phyloP scores from a whole-genome alignment of 1,140 invertebrate species.

The Bombus sibiricus region DNA sequence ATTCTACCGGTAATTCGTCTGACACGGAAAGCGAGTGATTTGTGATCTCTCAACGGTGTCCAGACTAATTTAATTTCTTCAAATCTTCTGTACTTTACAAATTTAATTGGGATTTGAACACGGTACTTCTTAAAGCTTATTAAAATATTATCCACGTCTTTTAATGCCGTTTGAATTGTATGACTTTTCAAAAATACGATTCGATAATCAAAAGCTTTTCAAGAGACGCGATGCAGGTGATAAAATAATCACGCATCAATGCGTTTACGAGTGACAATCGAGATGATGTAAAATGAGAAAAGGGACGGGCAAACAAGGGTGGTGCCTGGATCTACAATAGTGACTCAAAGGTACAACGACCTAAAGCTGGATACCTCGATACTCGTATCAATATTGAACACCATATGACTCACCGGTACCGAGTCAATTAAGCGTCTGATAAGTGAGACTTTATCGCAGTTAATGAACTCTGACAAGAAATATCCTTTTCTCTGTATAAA shows the following conservation, averaged over 20 bases:
- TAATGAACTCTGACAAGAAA: constrained; percentile 22
- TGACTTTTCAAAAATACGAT: too few species aligned
- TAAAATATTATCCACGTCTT: too few species aligned
- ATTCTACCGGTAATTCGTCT: too few species aligned
- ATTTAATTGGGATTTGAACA: too few species aligned
- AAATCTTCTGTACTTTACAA: background rate
- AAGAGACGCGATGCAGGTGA: background rate
- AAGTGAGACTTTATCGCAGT: constrained; percentile 7
- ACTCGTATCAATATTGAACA: constrained; percentile 10
- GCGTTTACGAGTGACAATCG: background rate
- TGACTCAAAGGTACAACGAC: background rate
- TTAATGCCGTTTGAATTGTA: too few species aligned
- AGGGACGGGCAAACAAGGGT: background rate
- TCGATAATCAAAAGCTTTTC: background rate
- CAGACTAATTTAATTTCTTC: background rate
- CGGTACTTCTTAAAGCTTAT: too few species aligned
- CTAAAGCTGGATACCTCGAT: background rate
- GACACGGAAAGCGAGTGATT: too few species aligned
- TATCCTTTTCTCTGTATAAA: background rate
- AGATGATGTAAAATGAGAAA: background rate
- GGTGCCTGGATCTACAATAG: background rate
- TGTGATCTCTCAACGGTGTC: too few species aligned
- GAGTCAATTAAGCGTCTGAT: constrained; percentile 2
- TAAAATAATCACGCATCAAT: background rate
- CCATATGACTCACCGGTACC: background rate